Evolutionary conservation across 2,888 invertebrate genomes (phyloP).

Genomic region (Archips xylosteana): DNA sequence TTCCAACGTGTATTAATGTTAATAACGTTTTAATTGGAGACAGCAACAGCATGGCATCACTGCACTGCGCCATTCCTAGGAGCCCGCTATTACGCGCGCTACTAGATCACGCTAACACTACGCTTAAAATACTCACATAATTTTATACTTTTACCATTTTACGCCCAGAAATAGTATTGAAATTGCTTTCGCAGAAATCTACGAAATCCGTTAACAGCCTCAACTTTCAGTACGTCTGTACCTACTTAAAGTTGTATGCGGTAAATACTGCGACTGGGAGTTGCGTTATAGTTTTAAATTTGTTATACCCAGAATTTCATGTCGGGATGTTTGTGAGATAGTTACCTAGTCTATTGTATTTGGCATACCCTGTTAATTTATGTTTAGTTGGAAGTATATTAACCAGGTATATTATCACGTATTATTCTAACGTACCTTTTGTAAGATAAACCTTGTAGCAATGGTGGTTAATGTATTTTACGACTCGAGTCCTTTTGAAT

Average conservation of each 20-base stretch:
- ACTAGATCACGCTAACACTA: slow-evolving; percentile 3
- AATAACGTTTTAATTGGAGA: slow-evolving; percentile 19
- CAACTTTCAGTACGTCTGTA: background rate
- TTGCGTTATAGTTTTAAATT: background rate
- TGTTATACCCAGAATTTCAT: background rate
- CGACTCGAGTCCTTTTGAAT: background rate
- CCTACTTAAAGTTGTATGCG: slow-evolving; percentile 4
- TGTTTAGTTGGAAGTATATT: background rate
- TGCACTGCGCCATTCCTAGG: slow-evolving; percentile 35
- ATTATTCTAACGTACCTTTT: background rate
- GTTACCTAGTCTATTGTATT: background rate
- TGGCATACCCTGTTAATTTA: background rate
- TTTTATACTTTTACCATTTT: background rate
- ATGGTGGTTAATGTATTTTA: background rate
- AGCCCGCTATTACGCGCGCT: slow-evolving; percentile 10
- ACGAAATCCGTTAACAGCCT: background rate
- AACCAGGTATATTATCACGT: background rate
- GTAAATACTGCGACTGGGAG: background rate
- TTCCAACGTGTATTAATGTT: slow-evolving; percentile 12
- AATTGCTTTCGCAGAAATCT: slow-evolving; percentile 9
- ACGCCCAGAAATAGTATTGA: slow-evolving; percentile 3
- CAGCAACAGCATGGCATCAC: slow-evolving; percentile 13
- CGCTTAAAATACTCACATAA: slow-evolving; percentile 22
- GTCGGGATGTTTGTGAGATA: background rate
- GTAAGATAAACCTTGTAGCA: no score